These are phyloP conservation scores for Rhynchomys soricoides DNA, from an alignment of 2,113 vertebrate species.

Conservation along the genomic window DNA sequence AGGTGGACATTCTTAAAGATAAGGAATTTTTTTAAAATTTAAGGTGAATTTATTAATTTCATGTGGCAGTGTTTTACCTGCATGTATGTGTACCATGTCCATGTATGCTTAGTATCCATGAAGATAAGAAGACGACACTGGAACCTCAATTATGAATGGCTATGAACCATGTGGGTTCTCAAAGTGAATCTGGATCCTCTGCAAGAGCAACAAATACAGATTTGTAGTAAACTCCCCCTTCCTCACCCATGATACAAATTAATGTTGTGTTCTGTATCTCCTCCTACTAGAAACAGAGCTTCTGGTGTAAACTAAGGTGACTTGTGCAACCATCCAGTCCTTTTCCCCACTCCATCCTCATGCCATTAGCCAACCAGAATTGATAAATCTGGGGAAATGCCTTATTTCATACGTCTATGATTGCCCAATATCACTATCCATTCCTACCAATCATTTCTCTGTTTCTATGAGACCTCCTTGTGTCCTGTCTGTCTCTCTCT, in stretches of 20 bases:
- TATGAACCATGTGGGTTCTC: not conserved
- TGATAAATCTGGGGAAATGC: not conserved
- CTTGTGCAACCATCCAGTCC: not conserved
- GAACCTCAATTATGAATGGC: not conserved
- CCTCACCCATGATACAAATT: not conserved
- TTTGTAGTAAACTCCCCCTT: not conserved
- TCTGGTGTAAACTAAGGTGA: not conserved
- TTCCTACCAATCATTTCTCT: not conserved
- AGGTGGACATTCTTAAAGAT: not conserved
- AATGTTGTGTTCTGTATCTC: not conserved
- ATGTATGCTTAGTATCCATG: not conserved
- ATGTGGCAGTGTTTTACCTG: not conserved
- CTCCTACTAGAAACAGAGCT: not conserved
- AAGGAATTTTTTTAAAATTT: not conserved
- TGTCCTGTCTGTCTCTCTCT: no score
- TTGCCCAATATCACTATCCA: not conserved
- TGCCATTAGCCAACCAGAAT: not conserved
- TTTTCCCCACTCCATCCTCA: not conserved
- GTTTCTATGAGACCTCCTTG: not conserved
- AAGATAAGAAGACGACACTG: not conserved
- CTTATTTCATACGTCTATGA: not conserved
- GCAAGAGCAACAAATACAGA: not conserved
- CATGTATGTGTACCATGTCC: not conserved
- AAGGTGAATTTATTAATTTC: not conserved
- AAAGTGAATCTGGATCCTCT: not conserved